A percentile compares a stretch with the other conserved stretches of the same genome.
phyloP scores from a whole-genome alignment of 2,888 invertebrate genomes.

The Philhelius pedissequus region DNA sequence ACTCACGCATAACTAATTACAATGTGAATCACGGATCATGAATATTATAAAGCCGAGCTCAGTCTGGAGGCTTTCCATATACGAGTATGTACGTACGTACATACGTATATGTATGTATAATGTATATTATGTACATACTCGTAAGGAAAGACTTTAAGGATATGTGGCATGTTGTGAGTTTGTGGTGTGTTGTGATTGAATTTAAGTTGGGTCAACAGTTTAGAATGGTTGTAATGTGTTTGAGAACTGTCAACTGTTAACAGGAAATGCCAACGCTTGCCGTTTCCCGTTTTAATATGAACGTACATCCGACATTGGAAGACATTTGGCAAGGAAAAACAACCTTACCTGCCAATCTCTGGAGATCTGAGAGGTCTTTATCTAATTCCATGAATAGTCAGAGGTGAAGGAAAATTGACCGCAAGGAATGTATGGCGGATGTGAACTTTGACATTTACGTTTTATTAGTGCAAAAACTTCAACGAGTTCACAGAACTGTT shows the following conservation, averaged over 20 bases:
- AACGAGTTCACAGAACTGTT: too few species aligned
- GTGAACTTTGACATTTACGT: too few species aligned
- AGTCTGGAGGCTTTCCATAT: background rate
- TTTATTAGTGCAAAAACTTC: too few species aligned
- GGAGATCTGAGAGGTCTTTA: background rate
- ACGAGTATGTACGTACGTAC: background rate
- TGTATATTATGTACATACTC: too few species aligned
- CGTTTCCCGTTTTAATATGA: background rate
- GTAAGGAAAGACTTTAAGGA: background rate
- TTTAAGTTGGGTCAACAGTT: conserved; percentile 1
- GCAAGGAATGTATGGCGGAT: too few species aligned
- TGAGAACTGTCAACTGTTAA: conserved; percentile 5
- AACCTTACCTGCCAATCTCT: background rate
- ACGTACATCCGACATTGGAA: background rate
- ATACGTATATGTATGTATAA: too few species aligned
- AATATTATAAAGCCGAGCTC: background rate
- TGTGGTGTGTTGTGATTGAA: background rate
- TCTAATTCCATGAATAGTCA: background rate
- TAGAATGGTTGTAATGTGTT: background rate
- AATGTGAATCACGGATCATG: conserved; percentile 38
- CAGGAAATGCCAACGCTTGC: background rate
- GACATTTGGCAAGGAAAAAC: background rate
- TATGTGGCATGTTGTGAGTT: background rate
- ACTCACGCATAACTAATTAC: conserved; percentile 64
- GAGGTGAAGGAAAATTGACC: too few species aligned